phyloP scores from a whole-genome alignment of 2,797 vertebrate genomes.

The Micrastur ruficollis region DNA sequence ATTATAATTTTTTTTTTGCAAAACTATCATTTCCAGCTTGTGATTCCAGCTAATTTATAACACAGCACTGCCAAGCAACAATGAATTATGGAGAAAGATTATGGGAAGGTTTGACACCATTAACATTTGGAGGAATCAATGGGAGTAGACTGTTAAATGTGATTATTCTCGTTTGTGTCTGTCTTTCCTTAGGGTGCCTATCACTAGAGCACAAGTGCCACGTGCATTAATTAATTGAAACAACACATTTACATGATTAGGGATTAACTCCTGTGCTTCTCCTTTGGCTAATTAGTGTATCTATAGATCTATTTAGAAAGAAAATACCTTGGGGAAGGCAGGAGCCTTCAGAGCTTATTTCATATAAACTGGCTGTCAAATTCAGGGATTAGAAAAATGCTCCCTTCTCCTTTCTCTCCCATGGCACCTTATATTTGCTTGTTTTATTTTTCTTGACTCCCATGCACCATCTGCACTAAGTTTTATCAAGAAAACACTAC shows the following conservation, averaged over 20 bases:
- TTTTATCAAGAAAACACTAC: background rate
- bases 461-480: background rate
- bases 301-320: conserved; percentile 56
- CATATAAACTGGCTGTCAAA: background rate
- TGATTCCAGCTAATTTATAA: background rate
- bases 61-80: background rate
- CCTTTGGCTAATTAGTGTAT: conserved; percentile 54
- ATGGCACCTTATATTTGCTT: background rate
- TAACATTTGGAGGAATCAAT: background rate
- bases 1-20: background rate
- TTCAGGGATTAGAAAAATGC: conserved; percentile 12
- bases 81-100: background rate
- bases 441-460: background rate
- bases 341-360: conserved; percentile 23
- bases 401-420: background rate
- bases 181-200: conserved; percentile 49
- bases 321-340: conserved; percentile 35
- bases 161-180: background rate
- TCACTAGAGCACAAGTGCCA: conserved; percentile 28
- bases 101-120: background rate
- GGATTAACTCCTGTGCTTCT: conserved; percentile 48
- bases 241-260: conserved; percentile 58
- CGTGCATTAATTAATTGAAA: conserved; percentile 60
- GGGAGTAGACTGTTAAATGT: background rate
- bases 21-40: background rate